Conservation (phyloP, 2,888 invertebrate species). For the Baronia brevicornis region DNA sequence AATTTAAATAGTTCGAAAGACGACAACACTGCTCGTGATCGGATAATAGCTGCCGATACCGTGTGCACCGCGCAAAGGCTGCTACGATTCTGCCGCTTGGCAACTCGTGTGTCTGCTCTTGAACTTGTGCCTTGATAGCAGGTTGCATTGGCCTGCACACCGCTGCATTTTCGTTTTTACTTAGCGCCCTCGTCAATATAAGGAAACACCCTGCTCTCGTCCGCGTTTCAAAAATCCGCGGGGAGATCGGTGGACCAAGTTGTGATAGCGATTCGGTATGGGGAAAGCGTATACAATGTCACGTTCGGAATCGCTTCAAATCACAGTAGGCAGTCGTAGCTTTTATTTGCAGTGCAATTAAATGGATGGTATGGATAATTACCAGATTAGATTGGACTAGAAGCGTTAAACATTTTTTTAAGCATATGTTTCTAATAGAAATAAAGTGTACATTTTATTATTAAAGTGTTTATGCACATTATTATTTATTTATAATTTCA, state of each 20-base stretch:
- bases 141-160: conserved; percentile 52
- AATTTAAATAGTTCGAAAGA: conserved; percentile 28
- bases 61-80: conserved; percentile 50
- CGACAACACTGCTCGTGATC: conserved; percentile 32
- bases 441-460: too few species aligned
- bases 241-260: conserved; percentile 11
- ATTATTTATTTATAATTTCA: too few species aligned
- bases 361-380: conserved; percentile 19
- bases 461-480: too few species aligned
- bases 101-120: conserved; percentile 48
- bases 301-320: conserved; percentile 20
- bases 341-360: conserved; percentile 24
- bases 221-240: conserved; percentile 10
- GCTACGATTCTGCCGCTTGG: conserved; percentile 45
- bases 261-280: conserved; percentile 11
- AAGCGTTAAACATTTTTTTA: too few species aligned
- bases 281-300: conserved; percentile 19
- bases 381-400: conserved; percentile 16
- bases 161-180: conserved; percentile 44
- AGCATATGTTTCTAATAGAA: too few species aligned
- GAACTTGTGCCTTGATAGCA: conserved; percentile 48
- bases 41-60: conserved; percentile 30
- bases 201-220: conserved; percentile 15
- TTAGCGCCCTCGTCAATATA: conserved; percentile 3
- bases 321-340: conserved; percentile 16